phyloP scores from a whole-genome alignment of 2,888 invertebrate genomes.

The Drosophila barbarae region DNA sequence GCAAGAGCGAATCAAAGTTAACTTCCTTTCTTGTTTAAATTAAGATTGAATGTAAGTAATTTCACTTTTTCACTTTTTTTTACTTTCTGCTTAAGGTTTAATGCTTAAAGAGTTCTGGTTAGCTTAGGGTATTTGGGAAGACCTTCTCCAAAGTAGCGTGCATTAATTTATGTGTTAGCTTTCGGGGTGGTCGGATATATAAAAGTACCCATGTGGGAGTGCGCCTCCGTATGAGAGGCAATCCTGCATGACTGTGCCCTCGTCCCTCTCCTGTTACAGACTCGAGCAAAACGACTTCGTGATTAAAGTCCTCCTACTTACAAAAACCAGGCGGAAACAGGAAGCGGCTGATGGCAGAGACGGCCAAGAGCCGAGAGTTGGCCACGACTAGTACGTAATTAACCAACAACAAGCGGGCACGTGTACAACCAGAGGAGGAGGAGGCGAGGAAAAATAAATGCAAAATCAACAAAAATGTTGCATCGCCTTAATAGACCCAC shows the following conservation, averaged over 20 bases:
- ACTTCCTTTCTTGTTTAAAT: neutral
- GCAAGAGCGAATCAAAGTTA: no score
- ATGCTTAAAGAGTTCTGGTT: neutral
- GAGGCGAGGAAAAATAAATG: constrained; percentile 32
- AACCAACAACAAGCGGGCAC: constrained; percentile 8
- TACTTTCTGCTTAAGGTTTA: neutral
- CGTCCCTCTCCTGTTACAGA: constrained; percentile 2
- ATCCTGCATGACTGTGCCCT: constrained; percentile 18
- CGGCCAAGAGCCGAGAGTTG: neutral
- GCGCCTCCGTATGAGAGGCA: constrained; percentile 22
- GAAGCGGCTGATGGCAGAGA: neutral
- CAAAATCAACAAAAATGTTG: constrained; percentile 58
- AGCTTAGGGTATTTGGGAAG: constrained; percentile 6
- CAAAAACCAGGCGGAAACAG: constrained; percentile 14
- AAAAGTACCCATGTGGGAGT: constrained; percentile 9
- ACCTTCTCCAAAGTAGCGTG: constrained; percentile 22
- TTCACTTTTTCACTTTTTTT: neutral
- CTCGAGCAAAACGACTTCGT: constrained; percentile 14
- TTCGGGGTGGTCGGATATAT: constrained; percentile 2
- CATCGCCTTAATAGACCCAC: constrained; percentile 40
- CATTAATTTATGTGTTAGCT: constrained; percentile 37
- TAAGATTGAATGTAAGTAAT: neutral
- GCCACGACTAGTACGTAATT: constrained; percentile 46
- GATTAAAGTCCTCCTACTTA: constrained; percentile 30
- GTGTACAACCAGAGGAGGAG: neutral